These are phyloP conservation scores for Adineta ricciae DNA, from an alignment of 2,888 invertebrate genomes.

Conservation along the genomic window DNA sequence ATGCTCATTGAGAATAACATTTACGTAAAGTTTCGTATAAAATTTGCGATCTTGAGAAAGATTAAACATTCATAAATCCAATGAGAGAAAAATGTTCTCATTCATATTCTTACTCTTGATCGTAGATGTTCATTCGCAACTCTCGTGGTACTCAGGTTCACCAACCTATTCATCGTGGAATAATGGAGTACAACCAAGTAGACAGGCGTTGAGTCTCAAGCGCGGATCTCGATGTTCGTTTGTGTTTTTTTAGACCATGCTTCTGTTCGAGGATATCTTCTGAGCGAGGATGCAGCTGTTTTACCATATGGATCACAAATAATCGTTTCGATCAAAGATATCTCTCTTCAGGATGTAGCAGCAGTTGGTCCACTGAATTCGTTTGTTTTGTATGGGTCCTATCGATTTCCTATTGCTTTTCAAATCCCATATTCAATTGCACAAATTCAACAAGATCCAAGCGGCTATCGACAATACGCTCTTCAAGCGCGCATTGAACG, in stretches of 20 bases:
- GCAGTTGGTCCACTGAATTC: neutral
- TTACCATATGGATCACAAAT: neutral
- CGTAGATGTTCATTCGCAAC: neutral
- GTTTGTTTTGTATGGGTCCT: neutral
- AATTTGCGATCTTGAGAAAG: neutral
- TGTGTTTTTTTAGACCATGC: neutral
- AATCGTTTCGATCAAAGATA: neutral
- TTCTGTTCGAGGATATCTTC: neutral
- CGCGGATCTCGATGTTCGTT: no score
- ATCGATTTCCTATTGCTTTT: slow-evolving; percentile 6
- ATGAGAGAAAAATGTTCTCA: neutral
- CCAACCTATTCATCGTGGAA: neutral
- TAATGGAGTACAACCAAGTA: neutral
- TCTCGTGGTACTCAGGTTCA: neutral
- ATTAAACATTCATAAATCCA: neutral
- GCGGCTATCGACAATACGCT: neutral
- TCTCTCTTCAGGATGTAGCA: neutral
- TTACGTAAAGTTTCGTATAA: neutral
- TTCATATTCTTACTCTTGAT: neutral
- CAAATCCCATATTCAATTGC: neutral
- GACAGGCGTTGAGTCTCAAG: no score
- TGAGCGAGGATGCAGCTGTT: neutral
- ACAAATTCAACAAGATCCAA: neutral
- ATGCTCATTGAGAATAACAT: neutral
- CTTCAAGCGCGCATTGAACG: neutral